These are phyloP conservation scores for Zosterops lateralis DNA, from an alignment of 2,113 vertebrate species.

Conservation along the genomic window DNA sequence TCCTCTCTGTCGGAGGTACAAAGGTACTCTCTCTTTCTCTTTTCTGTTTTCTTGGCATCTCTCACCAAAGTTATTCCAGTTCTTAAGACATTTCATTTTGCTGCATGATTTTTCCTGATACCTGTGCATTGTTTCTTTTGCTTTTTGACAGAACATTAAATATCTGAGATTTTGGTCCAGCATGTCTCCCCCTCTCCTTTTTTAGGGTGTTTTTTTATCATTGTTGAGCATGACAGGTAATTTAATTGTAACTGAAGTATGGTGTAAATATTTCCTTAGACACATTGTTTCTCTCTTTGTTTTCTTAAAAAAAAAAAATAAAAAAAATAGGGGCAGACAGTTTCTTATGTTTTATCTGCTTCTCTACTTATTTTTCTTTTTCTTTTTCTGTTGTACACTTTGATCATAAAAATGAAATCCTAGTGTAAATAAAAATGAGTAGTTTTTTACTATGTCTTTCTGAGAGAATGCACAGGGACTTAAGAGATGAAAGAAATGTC, in stretches of 20 bases:
- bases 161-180: background rate
- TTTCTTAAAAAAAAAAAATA: background rate
- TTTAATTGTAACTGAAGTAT: background rate
- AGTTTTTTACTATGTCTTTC: background rate
- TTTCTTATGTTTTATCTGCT: background rate
- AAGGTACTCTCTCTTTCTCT: constrained; percentile 80
- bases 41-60: constrained; percentile 64
- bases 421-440: background rate
- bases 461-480: background rate
- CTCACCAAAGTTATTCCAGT: constrained; percentile 24
- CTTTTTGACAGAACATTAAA: constrained; percentile 15
- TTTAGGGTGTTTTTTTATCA: background rate
- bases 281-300: background rate
- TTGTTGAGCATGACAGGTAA: background rate
- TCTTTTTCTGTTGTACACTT: background rate
- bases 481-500: background rate
- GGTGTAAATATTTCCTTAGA: background rate
- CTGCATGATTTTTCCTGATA: constrained; percentile 65
- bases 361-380: background rate
- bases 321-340: background rate
- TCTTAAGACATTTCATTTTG: constrained; percentile 51
- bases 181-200: background rate
- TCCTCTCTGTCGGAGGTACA: constrained; percentile 83
- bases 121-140: constrained; percentile 4
- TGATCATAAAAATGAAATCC: background rate